Evolutionary conservation across 2,113 vertebrate genomes (phyloP).

Genomic region (Antidorcas marsupialis): DNA sequence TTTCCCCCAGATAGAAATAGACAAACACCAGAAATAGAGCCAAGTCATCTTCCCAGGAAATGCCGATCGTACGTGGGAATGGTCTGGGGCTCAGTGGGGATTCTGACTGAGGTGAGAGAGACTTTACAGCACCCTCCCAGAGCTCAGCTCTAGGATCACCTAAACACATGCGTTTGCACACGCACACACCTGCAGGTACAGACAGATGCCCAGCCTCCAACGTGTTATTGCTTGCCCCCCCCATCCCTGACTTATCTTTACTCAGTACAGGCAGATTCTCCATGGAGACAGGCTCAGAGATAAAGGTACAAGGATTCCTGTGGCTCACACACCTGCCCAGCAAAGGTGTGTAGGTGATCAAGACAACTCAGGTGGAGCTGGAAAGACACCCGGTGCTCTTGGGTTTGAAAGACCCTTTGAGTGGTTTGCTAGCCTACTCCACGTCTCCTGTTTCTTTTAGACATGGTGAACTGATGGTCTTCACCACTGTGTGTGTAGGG

Average conservation of each 20-base stretch:
- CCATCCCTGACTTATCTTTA: neutral
- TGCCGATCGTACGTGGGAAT: neutral
- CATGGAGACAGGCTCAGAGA: neutral
- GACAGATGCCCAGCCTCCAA: neutral
- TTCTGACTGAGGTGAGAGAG: neutral
- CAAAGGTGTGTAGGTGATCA: neutral
- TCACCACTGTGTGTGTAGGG: neutral
- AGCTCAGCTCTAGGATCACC: neutral
- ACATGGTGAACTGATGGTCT: neutral
- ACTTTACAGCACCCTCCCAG: neutral
- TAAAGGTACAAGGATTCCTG: neutral
- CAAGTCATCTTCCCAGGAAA: conserved; percentile 50
- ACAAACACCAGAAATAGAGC: conserved; percentile 16
- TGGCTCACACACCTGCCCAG: neutral
- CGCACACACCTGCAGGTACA: neutral
- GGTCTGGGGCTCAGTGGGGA: neutral
- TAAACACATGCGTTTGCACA: neutral
- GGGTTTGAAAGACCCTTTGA: neutral
- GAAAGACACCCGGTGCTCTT: accelerated
- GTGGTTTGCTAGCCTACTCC: neutral
- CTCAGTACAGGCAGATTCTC: neutral
- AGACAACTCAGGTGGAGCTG: too few species aligned
- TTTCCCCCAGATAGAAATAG: conserved; percentile 63
- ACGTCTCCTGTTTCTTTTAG: neutral
- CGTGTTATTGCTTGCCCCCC: neutral